Evolutionary conservation across 2,113 vertebrate genomes (phyloP).

Genomic region (cattle (Bos taurus)): ARS-UCD2.0 NC_037353.1:37516001-37516500

Average conservation of each 20-base stretch:
- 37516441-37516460: neutral
- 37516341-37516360: neutral
- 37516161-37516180: neutral
- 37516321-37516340: neutral
- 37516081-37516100: neutral
- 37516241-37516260: neutral
- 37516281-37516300: neutral
- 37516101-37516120: neutral
- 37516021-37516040: neutral
- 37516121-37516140: neutral
- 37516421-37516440: too few relatives aligned
- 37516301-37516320: neutral
- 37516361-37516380: neutral
- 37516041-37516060: neutral
- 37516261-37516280: neutral
- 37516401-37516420: neutral
- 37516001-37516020: neutral
- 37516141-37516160: neutral
- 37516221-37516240: neutral
- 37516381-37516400: neutral
- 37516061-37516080: accelerated
- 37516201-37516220: neutral
- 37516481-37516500: neutral
- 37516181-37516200: neutral
- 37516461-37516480: neutral